Evolutionary conservation across 2,888 invertebrate genomes (phyloP).

Genomic region (Agrochola lota): DNA sequence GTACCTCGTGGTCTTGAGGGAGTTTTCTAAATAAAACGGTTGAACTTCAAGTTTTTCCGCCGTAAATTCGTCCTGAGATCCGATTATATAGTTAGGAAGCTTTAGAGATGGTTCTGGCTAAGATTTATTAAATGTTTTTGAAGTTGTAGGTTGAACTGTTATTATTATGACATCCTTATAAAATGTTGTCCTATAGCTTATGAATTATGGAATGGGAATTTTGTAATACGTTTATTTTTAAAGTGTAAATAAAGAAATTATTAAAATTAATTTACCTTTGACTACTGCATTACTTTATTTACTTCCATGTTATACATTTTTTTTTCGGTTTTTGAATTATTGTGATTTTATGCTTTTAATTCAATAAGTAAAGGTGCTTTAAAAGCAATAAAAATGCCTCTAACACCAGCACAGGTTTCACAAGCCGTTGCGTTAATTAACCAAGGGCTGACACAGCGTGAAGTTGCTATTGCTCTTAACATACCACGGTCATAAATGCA

Average conservation of each 20-base stretch:
- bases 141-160: neutral
- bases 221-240: too few relatives aligned
- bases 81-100: constrained; percentile 40
- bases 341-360: too few relatives aligned
- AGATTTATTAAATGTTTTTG: constrained; percentile 17
- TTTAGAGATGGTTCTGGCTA: constrained; percentile 9
- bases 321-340: too few relatives aligned
- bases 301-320: neutral
- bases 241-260: too few relatives aligned
- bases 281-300: neutral
- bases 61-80: constrained; percentile 28
- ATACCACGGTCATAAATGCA: too few relatives aligned
- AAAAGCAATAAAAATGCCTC: too few relatives aligned
- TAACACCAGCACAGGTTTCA: too few relatives aligned
- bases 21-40: constrained; percentile 54
- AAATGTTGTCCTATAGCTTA: neutral
- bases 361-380: too few relatives aligned
- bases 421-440: too few relatives aligned
- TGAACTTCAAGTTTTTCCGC: constrained; percentile 42
- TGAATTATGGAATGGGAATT: too few relatives aligned
- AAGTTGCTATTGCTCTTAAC: too few relatives aligned
- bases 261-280: neutral
- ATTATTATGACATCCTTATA: neutral
- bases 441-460: too few relatives aligned
- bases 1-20: constrained; percentile 36